These are phyloP conservation scores for Zaprionus lineosus DNA, from an alignment of 2,888 invertebrate species.

Conservation along the genomic window DNA sequence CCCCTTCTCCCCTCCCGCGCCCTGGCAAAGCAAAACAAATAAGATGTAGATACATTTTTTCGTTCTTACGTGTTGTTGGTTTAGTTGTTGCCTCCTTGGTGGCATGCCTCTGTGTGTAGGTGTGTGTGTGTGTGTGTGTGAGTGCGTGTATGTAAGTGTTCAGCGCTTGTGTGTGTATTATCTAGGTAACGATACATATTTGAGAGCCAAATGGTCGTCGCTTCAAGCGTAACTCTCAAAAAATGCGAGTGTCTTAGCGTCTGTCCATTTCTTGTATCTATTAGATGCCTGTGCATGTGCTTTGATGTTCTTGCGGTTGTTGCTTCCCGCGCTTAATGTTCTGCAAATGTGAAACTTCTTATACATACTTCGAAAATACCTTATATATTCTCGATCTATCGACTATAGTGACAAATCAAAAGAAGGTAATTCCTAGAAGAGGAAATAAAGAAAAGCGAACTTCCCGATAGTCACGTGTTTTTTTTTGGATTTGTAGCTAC, in stretches of 20 bases:
- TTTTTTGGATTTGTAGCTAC: too few relatives aligned
- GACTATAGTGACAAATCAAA: too few relatives aligned
- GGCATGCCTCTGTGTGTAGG: slow-evolving; percentile 21
- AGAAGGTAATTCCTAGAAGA: too few relatives aligned
- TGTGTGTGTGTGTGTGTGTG: slow-evolving; percentile 15
- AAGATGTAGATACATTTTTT: slow-evolving; percentile 80
- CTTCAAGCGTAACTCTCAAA: slow-evolving; percentile 28
- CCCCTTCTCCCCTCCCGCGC: neutral
- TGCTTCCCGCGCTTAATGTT: too few relatives aligned
- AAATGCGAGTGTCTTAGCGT: slow-evolving; percentile 44
- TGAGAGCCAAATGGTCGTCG: slow-evolving; percentile 9
- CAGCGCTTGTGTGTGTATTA: slow-evolving; percentile 45
- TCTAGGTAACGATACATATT: slow-evolving; percentile 30
- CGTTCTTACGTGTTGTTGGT: slow-evolving; percentile 45
- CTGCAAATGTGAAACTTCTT: too few relatives aligned
- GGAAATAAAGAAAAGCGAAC: too few relatives aligned
- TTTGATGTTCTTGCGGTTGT: slow-evolving; percentile 36
- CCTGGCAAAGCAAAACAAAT: slow-evolving; percentile 65
- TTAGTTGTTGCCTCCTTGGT: slow-evolving; percentile 49
- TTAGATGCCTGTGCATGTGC: slow-evolving; percentile 64
- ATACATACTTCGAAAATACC: too few relatives aligned
- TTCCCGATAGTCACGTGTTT: too few relatives aligned
- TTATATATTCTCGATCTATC: too few relatives aligned
- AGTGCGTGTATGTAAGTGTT: slow-evolving; percentile 8
- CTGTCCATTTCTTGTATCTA: slow-evolving; percentile 59